These are phyloP conservation scores for Coregonus suidteri DNA, from an alignment of 2,797 vertebrate genomes.

Conservation along the genomic window DNA sequence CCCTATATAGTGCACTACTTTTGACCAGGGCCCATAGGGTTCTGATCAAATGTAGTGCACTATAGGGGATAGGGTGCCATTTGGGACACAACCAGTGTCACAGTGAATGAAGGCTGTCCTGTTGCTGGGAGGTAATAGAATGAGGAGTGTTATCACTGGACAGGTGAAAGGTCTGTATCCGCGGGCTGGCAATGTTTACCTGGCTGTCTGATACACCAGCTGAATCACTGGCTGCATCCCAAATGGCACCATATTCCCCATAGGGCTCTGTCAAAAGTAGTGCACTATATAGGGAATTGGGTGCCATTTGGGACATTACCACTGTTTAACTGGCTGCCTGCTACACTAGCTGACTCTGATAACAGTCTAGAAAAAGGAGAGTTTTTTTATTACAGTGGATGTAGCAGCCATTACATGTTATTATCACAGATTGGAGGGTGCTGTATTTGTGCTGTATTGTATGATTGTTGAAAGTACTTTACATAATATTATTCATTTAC, in stretches of 20 bases:
- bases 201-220: neutral
- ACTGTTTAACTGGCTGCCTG: neutral
- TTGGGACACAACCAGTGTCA: neutral
- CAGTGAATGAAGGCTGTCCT: neutral
- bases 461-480: neutral
- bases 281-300: no score
- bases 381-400: slow-evolving; percentile 7
- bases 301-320: no score
- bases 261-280: no score
- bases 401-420: slow-evolving; percentile 15
- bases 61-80: no score
- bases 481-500: neutral
- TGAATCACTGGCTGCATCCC: neutral
- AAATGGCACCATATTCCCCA: no score
- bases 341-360: slow-evolving; percentile 10
- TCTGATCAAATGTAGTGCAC: no score
- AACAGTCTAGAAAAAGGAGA: slow-evolving; percentile 12
- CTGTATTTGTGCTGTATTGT: neutral
- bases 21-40: no score
- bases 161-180: slow-evolving; percentile 18
- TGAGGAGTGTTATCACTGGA: slow-evolving; percentile 34
- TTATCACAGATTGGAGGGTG: slow-evolving; percentile 13
- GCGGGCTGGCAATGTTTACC: neutral
- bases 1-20: no score
- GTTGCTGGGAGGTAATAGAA: neutral